Base-by-base conservation (phyloP, 2,113 vertebrate species). In the Monopterus albus region DNA sequence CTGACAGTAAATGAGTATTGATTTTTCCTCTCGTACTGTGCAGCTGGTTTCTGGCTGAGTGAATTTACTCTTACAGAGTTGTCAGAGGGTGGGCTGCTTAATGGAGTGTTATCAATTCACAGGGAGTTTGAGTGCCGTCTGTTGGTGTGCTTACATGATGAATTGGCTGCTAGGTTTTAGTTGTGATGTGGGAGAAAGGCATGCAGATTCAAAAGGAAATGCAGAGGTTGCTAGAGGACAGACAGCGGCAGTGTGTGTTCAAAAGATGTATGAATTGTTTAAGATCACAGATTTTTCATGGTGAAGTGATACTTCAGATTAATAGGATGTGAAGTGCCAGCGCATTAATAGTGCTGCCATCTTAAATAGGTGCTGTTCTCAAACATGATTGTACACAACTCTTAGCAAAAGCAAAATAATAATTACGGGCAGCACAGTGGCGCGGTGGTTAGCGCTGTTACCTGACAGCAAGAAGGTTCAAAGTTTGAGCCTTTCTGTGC, bases 1-100 rank as follows among this genome's bases (percentile, higher is more conserved):
- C 65, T 87, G 87, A 89, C 81, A 68, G 83, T 81, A 86, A 89
- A 87, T 83, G 79, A 86, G 78, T 86, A 91, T 91, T 75, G 89
- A 91, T 89, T 88, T 86, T 68, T 65, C 62, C 60, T 65, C 49
- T 53, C 7, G 20, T 63, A n/a, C 57, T 55, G 72, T 85, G 85
- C 82, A 78, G 84, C 67, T 55, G 72, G 49, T 79, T 81, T 85
- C 78, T 85, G 75, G 85, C 67, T 78, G 83, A 85, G 73, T 79
- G 85, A 58, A 61, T 87, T 78, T 72, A 77, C 60, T 83, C 82
- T 63, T 73, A 64, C 79, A 75, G 64, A 78, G 79, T 74, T 79
- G 79, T 88, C 83, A 67, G 75, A 71, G 73, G 70, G 61, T 51
- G 72, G 75, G 67, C 80, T 72, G 66, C 77, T 84, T 84, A 88